Percentiles rank a stretch among this genome's conserved stretches.
phyloP scores from a whole-genome alignment of 2,797 vertebrate species.

The Nannoperca obscura region DNA sequence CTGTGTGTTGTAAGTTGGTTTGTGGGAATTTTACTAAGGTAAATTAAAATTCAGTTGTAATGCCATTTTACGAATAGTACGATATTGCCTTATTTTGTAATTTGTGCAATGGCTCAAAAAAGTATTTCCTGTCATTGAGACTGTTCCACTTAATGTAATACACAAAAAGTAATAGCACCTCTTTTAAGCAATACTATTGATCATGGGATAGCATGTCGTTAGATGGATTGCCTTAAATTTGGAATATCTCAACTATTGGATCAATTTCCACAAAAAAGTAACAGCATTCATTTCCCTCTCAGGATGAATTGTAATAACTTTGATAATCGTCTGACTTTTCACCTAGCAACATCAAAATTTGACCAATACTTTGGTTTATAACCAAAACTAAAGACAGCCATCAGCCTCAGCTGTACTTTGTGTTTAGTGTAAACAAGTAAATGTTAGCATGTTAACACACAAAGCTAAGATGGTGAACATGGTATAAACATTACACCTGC shows the following conservation, averaged over 20 bases:
- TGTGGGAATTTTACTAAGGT: slow-evolving; percentile 21
- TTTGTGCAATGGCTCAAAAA: neutral
- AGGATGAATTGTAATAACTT: no score
- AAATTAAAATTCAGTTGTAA: slow-evolving; percentile 28
- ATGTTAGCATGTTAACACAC: neutral
- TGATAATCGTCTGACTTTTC: no score
- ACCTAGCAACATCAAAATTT: no score
- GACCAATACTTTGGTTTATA: no score
- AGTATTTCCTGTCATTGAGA: neutral
- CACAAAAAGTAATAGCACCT: neutral
- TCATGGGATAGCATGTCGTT: neutral
- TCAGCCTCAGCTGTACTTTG: neutral
- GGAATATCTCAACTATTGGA: neutral
- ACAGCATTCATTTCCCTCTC: no score
- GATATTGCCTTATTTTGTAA: neutral
- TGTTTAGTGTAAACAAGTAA: neutral
- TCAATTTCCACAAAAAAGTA: neutral
- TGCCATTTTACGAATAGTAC: neutral
- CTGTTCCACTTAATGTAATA: neutral
- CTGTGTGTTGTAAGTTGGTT: neutral
- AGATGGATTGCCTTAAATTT: neutral
- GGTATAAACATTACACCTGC: neutral
- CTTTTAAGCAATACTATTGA: neutral
- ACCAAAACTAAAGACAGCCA: neutral
- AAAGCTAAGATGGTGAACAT: neutral